These are phyloP conservation scores for Chelmon rostratus DNA, from an alignment of 2,797 vertebrate species.

Conservation along the genomic window DNA sequence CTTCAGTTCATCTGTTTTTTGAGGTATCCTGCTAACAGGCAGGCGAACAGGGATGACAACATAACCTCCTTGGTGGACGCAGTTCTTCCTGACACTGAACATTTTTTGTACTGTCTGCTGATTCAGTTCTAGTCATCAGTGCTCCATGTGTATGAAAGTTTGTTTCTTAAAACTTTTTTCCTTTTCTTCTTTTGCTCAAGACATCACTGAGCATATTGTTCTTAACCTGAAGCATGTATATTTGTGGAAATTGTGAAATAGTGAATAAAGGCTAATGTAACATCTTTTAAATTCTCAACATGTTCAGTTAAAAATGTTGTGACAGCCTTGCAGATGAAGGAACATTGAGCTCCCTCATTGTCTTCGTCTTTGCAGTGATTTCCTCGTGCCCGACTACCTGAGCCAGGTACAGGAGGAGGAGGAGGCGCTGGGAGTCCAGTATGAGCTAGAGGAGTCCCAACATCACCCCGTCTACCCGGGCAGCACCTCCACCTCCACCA, in stretches of 20 bases:
- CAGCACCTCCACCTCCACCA: conserved; percentile 63
- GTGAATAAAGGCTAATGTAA: not conserved
- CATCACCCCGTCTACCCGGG: conserved; percentile 74
- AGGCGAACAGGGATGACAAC: not conserved
- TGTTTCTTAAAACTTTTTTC: too few relatives aligned
- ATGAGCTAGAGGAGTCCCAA: conserved; percentile 91
- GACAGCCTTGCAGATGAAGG: not conserved
- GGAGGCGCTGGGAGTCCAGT: conserved; percentile 92
- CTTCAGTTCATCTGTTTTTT: not conserved
- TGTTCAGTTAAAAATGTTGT: not conserved
- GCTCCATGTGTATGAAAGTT: not conserved
- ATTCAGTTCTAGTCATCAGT: not conserved
- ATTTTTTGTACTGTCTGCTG: not conserved
- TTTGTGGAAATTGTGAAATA: not conserved
- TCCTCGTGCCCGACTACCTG: conserved; percentile 99
- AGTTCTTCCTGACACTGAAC: not conserved
- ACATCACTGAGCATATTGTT: not conserved
- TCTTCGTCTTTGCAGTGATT: conserved; percentile 89
- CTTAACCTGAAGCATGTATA: not conserved
- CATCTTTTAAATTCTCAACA: not conserved
- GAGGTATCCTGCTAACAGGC: not conserved
- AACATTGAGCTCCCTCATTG: conserved; percentile 21
- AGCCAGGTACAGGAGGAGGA: conserved; percentile 96
- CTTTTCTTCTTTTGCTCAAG: not conserved
- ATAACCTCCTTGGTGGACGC: not conserved